Evolutionary conservation across 1,140 invertebrate species (phyloP), one percentile per base, ranked within the genome.

Genomic region (Manduca sexta): DNA sequence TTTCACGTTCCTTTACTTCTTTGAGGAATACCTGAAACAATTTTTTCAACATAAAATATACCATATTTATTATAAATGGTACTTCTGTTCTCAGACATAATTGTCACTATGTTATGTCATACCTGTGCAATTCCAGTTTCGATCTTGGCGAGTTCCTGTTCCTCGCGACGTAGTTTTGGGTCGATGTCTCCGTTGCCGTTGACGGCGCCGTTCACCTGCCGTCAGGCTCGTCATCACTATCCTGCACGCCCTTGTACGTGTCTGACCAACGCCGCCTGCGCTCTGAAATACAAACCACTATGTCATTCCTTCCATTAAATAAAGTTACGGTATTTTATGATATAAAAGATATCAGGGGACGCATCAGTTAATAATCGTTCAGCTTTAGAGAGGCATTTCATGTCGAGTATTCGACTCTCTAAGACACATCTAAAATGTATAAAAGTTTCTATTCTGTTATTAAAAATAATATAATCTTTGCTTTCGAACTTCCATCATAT

Each of bases 1-100:
- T 98, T 78, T 98, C 96, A 17, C 96, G 90, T 74, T 98, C 96
- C 69, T 97, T 95, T 3, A 98, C 93, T 84, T 97, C 95, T 74
- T 98, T 96, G 41, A 98, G 88, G 81, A 98, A 98, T 30, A 97
- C 96, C 76, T 82, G 67, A 7, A 68, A 68, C 7, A 11, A 26
- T 14, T 30, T 3, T 31, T 6, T 8, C 2, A 38, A 38, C n/a
- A 38, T 3, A 2, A 13, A 11, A 6, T 11, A 17, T 18, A 17
- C 2, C 10, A 37, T 37, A 12, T 37, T 37, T 37, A 1, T 37
- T 1, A 6, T 30, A 30, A 30, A 30, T 30, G 11, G n/a, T n/a
- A n/a, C n/a, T n/a, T n/a, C 1, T 31, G 30, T 4, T 31, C 12
- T 4, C 30, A 2, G 4, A 31, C 3, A 17, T 16, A 40, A 17